These are phyloP conservation scores for Poeciliopsis gracilis DNA, from an alignment of 2,797 vertebrate genomes.

Conservation along the genomic window DNA sequence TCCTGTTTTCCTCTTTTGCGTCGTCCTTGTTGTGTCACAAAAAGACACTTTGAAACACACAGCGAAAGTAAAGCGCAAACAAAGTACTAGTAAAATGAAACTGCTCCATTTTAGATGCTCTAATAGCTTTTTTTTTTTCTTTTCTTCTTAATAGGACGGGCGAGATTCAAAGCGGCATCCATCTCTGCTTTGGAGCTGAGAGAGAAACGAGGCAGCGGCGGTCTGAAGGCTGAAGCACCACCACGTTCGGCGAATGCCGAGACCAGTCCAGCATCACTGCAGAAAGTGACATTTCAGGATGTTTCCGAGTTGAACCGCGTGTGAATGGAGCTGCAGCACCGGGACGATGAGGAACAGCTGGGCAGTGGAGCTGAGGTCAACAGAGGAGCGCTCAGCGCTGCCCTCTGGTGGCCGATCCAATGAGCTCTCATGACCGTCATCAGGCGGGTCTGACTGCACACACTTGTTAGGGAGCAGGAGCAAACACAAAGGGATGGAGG, in stretches of 20 bases:
- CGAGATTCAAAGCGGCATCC: conserved; percentile 32
- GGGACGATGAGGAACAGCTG: conserved; percentile 15
- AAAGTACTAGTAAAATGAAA: conserved; percentile 35
- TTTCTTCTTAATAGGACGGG: conserved; percentile 31
- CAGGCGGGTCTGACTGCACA: conserved; percentile 9
- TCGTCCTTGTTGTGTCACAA: conserved; percentile 37
- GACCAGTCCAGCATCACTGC: conserved; percentile 3
- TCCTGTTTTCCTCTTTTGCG: conserved; percentile 30
- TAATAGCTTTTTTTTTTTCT: neutral
- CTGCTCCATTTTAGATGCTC: conserved; percentile 35
- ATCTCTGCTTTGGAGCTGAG: conserved; percentile 8
- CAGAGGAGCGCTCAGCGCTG: conserved; percentile 64
- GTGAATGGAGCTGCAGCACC: conserved; percentile 10
- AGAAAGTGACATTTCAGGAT: neutral
- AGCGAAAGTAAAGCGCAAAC: conserved; percentile 36
- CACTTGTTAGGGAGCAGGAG: conserved; percentile 12
- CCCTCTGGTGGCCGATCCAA: conserved; percentile 72
- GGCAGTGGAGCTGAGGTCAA: conserved; percentile 56
- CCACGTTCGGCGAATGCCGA: conserved; percentile 8
- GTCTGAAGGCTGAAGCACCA: conserved; percentile 26
- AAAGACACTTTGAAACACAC: conserved; percentile 39
- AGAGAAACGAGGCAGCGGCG: conserved; percentile 14
- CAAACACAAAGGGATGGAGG: neutral
- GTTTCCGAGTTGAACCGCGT: neutral
- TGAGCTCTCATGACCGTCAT: conserved; percentile 45